These are phyloP conservation scores for Lagopus muta DNA, from an alignment of 2,113 vertebrate species.

Conservation along the genomic window DNA sequence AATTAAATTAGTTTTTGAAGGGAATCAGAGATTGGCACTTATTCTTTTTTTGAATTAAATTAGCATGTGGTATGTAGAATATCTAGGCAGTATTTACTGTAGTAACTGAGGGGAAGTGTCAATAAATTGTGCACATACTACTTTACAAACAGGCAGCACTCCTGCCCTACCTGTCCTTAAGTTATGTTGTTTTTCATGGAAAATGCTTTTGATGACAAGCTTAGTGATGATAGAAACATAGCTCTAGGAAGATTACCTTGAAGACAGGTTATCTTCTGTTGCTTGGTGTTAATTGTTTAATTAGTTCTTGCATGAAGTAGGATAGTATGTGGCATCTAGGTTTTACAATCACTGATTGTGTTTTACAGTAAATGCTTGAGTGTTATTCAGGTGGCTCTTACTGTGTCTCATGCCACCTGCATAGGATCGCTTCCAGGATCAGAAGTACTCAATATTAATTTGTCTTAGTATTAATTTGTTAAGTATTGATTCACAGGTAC, in stretches of 20 bases:
- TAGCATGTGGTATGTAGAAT: background rate
- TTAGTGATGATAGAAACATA: background rate
- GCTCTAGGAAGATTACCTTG: background rate
- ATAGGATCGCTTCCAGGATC: background rate
- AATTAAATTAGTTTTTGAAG: conserved; percentile 17
- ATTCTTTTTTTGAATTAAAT: background rate
- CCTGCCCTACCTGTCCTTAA: background rate
- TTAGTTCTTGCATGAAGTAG: background rate
- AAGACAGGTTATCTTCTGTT: background rate
- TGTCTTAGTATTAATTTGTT: background rate
- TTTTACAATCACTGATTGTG: background rate
- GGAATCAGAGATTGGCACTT: background rate
- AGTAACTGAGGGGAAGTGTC: background rate
- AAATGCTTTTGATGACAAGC: background rate
- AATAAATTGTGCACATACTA: background rate
- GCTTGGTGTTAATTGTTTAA: background rate
- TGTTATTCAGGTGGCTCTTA: background rate
- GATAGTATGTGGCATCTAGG: background rate
- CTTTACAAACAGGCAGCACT: background rate
- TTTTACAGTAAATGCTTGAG: background rate
- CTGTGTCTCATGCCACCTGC: too few relatives aligned
- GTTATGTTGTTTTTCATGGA: background rate
- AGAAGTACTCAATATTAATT: background rate
- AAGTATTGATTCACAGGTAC: background rate
- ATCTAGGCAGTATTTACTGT: background rate